A percentile compares a stretch with the other conserved stretches of the same genome.
Evolutionary conservation across 2,113 vertebrate species (phyloP).

Genomic region (Sylvia atricapilla): DNA sequence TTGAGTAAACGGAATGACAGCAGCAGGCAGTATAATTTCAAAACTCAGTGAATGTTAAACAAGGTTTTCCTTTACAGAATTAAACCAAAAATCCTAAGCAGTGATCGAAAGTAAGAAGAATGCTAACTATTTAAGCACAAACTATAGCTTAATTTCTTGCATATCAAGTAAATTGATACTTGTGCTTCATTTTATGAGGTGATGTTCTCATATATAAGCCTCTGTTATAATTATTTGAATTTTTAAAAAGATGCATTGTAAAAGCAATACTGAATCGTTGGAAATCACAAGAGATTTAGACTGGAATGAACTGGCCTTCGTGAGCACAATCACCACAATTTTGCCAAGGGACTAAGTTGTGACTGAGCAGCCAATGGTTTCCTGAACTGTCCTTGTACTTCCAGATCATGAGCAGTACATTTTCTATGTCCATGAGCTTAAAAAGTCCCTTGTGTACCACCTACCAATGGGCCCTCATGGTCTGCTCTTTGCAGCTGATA

Average conservation of each 20-base stretch:
- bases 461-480: rapidly evolving
- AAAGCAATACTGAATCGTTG: neutral
- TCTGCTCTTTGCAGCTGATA: neutral
- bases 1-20: neutral
- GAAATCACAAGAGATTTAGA: neutral
- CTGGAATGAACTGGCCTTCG: neutral
- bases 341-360: neutral
- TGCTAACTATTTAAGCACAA: neutral
- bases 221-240: neutral
- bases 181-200: neutral
- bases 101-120: neutral
- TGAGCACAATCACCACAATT: neutral
- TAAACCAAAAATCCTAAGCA: neutral
- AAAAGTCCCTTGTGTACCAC: neutral
- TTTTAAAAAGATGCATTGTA: rapidly evolving
- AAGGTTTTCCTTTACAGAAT: neutral
- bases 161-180: neutral
- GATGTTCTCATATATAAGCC: neutral
- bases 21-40: neutral
- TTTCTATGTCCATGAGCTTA: neutral
- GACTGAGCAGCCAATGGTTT: neutral
- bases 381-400: neutral
- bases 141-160: neutral
- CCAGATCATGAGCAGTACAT: neutral
- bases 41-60: neutral